These are phyloP conservation scores for Orestias chungarensis DNA, from an alignment of 2,797 vertebrate genomes.

Conservation along the genomic window DNA sequence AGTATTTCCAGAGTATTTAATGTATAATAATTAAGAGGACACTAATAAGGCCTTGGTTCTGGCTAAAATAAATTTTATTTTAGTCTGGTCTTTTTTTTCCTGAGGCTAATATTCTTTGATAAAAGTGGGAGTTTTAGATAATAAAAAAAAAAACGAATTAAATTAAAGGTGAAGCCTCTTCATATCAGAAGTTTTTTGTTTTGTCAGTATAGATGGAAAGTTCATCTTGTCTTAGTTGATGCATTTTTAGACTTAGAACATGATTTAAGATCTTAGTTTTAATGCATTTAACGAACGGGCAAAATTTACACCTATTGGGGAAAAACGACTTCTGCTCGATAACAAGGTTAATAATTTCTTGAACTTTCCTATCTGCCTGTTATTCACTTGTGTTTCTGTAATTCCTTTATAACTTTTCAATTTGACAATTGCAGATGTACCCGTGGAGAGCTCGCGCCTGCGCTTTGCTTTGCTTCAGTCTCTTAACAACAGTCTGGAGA, in stretches of 20 bases:
- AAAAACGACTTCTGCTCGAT: background rate
- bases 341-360: background rate
- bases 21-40: background rate
- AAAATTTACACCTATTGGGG: background rate
- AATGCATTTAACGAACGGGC: background rate
- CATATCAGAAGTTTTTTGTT: too few relatives aligned
- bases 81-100: too few relatives aligned
- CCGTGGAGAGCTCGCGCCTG: slow-evolving; percentile 91
- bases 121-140: too few relatives aligned
- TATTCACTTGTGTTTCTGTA: slow-evolving; percentile 1
- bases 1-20: background rate
- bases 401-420: background rate
- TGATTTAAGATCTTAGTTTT: background rate
- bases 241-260: background rate
- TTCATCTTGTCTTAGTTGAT: background rate
- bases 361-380: background rate
- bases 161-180: too few relatives aligned
- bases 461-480: slow-evolving; percentile 97
- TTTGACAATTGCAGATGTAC: slow-evolving; percentile 80
- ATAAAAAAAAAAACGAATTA: too few relatives aligned
- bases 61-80: too few relatives aligned
- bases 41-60: too few relatives aligned
- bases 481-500: slow-evolving; percentile 94
- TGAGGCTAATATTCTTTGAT: too few relatives aligned
- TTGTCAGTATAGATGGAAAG: background rate